Percentiles rank a stretch among this genome's conserved stretches.
Evolutionary conservation across 1,140 invertebrate genomes (phyloP).

Genomic region (Rhyzopertha dominica): DNA sequence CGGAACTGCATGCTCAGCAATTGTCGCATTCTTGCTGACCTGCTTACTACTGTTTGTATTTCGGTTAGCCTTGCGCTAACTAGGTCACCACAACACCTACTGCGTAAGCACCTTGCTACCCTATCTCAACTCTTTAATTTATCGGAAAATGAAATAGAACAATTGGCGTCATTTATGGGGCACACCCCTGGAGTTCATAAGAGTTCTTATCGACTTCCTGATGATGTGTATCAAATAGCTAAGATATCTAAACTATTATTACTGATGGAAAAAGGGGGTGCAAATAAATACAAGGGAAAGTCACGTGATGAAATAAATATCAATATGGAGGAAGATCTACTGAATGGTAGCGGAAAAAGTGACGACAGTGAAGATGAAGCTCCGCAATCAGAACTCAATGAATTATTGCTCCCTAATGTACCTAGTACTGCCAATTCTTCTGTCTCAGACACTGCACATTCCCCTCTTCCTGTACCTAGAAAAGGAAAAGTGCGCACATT

Average conservation of each 20-base stretch:
- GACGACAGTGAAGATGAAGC: conserved; percentile 2
- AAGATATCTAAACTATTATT: conserved; percentile 28
- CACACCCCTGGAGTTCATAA: conserved; percentile 17
- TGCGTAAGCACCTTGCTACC: conserved; percentile 41
- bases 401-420: not conserved
- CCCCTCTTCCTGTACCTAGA: not conserved
- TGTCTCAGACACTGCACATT: not conserved
- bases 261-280: conserved; percentile 34
- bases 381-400: not conserved
- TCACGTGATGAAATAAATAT: conserved; percentile 35
- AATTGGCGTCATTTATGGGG: conserved; percentile 36
- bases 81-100: too few species aligned
- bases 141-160: conserved; percentile 35
- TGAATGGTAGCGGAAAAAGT: conserved; percentile 16
- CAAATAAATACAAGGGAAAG: conserved; percentile 33
- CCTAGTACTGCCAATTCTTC: not conserved
- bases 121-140: conserved; percentile 39
- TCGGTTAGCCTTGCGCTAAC: too few species aligned
- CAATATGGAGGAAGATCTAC: conserved; percentile 26
- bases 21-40: too few species aligned
- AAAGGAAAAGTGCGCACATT: conserved; percentile 2
- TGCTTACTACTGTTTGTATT: too few species aligned
- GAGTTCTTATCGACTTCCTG: conserved; percentile 19
- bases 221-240: conserved; percentile 27
- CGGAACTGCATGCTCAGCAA: too few species aligned